Evolutionary conservation across 35 echinoderm and acorn worm genomes (phyloP), one percentile per base, ranked within the genome.

Genomic region (Lytechinus pictus): DNA sequence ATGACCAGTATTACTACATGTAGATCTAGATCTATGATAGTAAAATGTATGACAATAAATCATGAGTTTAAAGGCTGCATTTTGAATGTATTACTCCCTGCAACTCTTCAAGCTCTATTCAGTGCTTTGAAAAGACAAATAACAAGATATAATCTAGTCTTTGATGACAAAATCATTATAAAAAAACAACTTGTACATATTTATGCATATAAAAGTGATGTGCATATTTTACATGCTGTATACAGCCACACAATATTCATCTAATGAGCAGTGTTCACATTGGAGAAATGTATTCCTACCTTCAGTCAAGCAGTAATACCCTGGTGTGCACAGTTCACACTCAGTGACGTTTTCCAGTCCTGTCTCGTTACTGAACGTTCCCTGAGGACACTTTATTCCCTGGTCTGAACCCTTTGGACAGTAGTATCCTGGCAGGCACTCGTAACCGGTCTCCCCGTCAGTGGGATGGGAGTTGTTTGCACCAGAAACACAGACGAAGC

Each of bases 301-400:
- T 95, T 98, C 96, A 57, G 96, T 97, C 61, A 98, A 96, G 89
- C 98, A 99, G 94, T 97, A 95, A 89, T 95, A 94, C 16, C 98
- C 98, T 28, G 98, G 98, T 12, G 96, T 97, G 54, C 98, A 99
- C 9, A 95, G 87, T 86, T 97, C 86, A 97, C 98, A 99, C 71
- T 99, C 98, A 24, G 98, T 99, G 4, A 99, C 96, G 96, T 99
- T 99, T 55, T 99, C 98, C 10, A 99, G 94, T 44, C 98, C 98
- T 54, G 95, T 96, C 44, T 95, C 57, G 92, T 99, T 97, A 91
- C 97, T 99, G 92, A 99, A 99, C n/a, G 97, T 99, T 27, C 98
- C 98, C 51, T 96, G 72, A 9, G 98, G 98, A 94, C 98, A 99
- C 87, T 99, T 99, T 86, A 95, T 95, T 0, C 98, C 98, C 86